Conservation (phyloP, 2,797 vertebrate genomes). For the Peromyscus nudipes region DNA sequence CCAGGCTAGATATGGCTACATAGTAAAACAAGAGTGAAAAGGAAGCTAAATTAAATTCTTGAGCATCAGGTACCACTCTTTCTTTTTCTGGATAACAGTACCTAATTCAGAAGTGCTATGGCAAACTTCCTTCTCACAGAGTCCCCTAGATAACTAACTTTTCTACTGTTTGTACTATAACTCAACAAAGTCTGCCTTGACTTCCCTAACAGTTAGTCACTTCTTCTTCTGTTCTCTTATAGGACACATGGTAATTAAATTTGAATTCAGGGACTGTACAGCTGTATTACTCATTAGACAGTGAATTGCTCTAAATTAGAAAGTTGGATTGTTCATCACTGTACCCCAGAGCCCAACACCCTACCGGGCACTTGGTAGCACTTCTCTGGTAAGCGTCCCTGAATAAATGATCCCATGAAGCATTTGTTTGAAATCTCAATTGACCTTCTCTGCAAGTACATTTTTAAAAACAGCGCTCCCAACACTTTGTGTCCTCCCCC, state of each 20-base stretch:
- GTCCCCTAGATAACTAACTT: not conserved
- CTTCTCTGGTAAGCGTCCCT: not conserved
- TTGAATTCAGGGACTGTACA: not conserved
- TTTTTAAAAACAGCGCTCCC: constrained; percentile 62
- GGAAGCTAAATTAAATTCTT: not conserved
- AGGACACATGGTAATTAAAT: not conserved
- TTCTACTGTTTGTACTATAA: not conserved
- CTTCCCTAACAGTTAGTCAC: not conserved
- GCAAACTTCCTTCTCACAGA: not conserved
- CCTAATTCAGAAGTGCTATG: not conserved
- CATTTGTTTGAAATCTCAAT: constrained; percentile 61
- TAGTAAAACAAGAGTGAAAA: not conserved
- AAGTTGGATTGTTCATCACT: not conserved
- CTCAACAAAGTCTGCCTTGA: not conserved
- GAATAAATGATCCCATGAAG: not conserved
- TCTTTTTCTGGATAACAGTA: not conserved
- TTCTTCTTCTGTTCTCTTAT: not conserved
- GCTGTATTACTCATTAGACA: not conserved
- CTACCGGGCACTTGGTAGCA: not conserved
- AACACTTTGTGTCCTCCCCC: constrained; percentile 31
- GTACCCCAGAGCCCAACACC: not conserved
- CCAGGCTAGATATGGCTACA: not conserved
- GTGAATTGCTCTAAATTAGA: not conserved
- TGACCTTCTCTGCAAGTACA: constrained; percentile 55
- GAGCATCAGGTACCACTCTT: not conserved